Conservation (phyloP, 2,797 vertebrate species). For the Erpetoichthys calabaricus region DNA sequence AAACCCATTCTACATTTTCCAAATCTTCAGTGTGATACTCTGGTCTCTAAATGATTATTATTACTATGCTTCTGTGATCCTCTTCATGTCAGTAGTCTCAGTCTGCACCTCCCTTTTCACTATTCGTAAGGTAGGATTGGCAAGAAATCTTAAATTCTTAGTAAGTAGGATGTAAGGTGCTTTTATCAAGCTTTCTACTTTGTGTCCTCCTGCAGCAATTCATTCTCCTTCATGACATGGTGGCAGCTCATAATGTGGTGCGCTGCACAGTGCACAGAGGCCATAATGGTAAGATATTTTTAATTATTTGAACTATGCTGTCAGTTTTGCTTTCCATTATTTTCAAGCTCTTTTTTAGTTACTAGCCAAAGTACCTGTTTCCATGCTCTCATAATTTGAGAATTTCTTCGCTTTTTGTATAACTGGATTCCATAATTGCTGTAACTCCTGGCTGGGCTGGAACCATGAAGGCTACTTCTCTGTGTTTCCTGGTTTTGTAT, state of each 20-base stretch:
- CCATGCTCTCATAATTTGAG: no score
- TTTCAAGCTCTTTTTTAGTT: no score
- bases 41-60: constrained; percentile 23
- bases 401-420: background rate
- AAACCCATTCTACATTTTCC: constrained; percentile 26
- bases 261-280: constrained; percentile 16
- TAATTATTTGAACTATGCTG: no score
- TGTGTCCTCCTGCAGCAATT: constrained; percentile 19
- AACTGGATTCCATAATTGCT: background rate
- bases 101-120: constrained; percentile 21
- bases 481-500: background rate
- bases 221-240: constrained; percentile 22
- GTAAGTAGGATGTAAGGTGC: no score
- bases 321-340: no score
- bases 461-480: background rate
- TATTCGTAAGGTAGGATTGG: constrained; percentile 18
- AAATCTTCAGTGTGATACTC: constrained; percentile 23
- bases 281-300: constrained; percentile 8
- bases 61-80: constrained; percentile 21
- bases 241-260: constrained; percentile 21
- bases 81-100: constrained; percentile 24
- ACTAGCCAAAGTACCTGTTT: no score
- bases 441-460: no score
- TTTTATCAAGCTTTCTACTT: background rate
- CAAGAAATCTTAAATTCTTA: no score